Conservation (phyloP, 2,797 vertebrate species). For the Dermochelys coriacea region DNA sequence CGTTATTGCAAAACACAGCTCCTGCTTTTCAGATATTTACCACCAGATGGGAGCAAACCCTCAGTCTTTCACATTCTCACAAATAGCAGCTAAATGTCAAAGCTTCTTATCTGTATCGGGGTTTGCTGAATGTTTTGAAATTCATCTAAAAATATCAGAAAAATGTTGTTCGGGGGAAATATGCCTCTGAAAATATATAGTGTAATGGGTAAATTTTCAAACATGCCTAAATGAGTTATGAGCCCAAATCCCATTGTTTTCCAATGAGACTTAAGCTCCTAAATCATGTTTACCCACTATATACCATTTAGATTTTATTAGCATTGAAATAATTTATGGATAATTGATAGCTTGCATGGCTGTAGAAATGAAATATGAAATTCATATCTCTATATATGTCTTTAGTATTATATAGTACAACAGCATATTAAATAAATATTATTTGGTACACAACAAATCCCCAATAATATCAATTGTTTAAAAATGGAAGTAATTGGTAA, state of each 20-base stretch:
- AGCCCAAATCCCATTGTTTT: slow-evolving; percentile 8
- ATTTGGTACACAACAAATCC: neutral
- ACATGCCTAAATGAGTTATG: neutral
- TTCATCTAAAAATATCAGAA: neutral
- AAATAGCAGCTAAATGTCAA: neutral
- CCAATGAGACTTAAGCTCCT: slow-evolving; percentile 13
- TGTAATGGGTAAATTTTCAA: neutral
- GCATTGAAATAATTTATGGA: neutral
- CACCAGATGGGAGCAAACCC: slow-evolving; percentile 82
- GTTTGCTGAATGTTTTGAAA: neutral
- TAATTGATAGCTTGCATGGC: neutral
- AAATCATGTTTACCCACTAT: neutral
- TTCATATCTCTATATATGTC: neutral
- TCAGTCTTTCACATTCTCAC: slow-evolving; percentile 37
- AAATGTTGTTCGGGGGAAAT: neutral
- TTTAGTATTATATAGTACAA: neutral
- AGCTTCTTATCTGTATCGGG: neutral
- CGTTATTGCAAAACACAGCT: neutral
- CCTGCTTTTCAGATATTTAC: slow-evolving; percentile 49
- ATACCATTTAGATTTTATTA: neutral
- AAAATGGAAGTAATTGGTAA: neutral
- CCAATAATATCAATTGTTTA: neutral
- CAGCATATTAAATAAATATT: neutral
- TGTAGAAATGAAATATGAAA: neutral
- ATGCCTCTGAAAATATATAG: neutral